These are phyloP conservation scores for Leptinotarsa tumamoca DNA, from an alignment of 2,888 invertebrate species.

Conservation along the genomic window DNA sequence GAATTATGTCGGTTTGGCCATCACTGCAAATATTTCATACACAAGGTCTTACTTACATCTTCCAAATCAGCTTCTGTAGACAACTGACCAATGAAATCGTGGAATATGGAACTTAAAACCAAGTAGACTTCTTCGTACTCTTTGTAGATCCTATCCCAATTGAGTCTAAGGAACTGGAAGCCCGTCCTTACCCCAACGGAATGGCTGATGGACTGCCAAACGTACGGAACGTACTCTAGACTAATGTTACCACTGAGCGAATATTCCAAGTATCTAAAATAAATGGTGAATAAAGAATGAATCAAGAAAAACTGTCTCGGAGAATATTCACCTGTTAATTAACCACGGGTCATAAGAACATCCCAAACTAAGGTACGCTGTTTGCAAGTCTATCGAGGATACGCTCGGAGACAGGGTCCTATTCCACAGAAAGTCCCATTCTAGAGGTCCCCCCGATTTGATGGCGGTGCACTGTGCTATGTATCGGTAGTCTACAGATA, in stretches of 20 bases:
- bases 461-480: slow-evolving; percentile 75
- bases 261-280: slow-evolving; percentile 61
- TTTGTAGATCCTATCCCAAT: slow-evolving; percentile 61
- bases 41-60: slow-evolving; percentile 57
- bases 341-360: slow-evolving; percentile 69
- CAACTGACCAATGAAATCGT: slow-evolving; percentile 61
- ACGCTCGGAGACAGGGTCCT: slow-evolving; percentile 72
- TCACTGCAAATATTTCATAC: not conserved
- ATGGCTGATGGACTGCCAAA: slow-evolving; percentile 63
- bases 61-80: slow-evolving; percentile 63
- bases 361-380: slow-evolving; percentile 68
- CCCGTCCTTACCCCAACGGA: slow-evolving; percentile 61
- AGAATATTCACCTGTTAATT: slow-evolving; percentile 66
- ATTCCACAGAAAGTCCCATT: slow-evolving; percentile 80
- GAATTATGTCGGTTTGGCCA: no score
- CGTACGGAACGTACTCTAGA: slow-evolving; percentile 60
- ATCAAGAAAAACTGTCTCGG: not conserved
- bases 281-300: not conserved
- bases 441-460: slow-evolving; percentile 72
- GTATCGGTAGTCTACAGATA: slow-evolving; percentile 75
- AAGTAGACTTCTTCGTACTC: slow-evolving; percentile 59
- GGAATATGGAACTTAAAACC: slow-evolving; percentile 61
- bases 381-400: slow-evolving; percentile 69
- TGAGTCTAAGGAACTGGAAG: slow-evolving; percentile 61
- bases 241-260: slow-evolving; percentile 60